Conservation (phyloP, 1,140 invertebrate species). For the Aphaenogaster rudis region DNA sequence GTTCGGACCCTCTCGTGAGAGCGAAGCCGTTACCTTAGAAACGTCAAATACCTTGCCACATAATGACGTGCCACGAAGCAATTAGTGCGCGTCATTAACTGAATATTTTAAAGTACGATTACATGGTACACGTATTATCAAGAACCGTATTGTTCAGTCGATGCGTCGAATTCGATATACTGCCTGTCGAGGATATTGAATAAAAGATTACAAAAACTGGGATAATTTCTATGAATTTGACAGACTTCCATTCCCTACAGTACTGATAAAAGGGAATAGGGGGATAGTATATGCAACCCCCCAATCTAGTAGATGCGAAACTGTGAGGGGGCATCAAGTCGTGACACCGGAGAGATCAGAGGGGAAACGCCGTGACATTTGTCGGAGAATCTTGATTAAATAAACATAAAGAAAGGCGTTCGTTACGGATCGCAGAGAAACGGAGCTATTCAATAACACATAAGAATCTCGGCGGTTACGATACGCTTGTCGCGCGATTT, state of each 20-base stretch:
- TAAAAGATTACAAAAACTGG: not conserved
- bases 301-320: slow-evolving; percentile 64
- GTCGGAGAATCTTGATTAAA: slow-evolving; percentile 75
- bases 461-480: slow-evolving; percentile 47
- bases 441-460: slow-evolving; percentile 37
- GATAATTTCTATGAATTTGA: slow-evolving; percentile 41
- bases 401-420: slow-evolving; percentile 75
- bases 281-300: slow-evolving; percentile 39
- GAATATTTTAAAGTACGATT: not conserved
- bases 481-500: not conserved
- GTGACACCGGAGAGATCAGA: slow-evolving; percentile 63
- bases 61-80: slow-evolving; percentile 52
- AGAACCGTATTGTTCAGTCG: not conserved
- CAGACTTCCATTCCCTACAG: slow-evolving; percentile 13
- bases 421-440: slow-evolving; percentile 40
- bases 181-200: not conserved
- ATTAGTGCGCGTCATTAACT: slow-evolving; percentile 47
- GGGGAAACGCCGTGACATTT: slow-evolving; percentile 62
- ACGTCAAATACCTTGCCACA: slow-evolving; percentile 49
- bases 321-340: slow-evolving; percentile 77
- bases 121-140: not conserved
- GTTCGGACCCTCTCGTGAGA: slow-evolving; percentile 68
- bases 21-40: slow-evolving; percentile 70
- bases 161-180: not conserved
- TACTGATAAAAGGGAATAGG: slow-evolving; percentile 42